These are phyloP conservation scores for Sminthurinus aureus DNA, from an alignment of 2,888 invertebrate species.

Conservation along the genomic window DNA sequence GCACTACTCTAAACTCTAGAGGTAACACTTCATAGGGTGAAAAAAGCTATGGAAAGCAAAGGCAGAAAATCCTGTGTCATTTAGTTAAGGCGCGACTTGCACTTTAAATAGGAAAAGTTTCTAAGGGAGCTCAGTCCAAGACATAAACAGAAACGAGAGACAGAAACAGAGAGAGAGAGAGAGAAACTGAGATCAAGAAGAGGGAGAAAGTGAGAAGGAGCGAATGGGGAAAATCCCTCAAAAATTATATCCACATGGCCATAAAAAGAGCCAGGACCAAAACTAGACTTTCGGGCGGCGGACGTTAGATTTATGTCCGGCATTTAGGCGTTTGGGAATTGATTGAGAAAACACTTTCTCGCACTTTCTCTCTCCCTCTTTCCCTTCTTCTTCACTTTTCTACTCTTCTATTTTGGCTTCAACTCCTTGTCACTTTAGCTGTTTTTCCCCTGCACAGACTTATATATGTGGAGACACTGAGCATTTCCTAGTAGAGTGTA, in stretches of 20 bases:
- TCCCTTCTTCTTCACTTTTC: not conserved
- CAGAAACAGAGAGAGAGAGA: too few species aligned
- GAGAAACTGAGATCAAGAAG: not conserved
- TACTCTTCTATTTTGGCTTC: not conserved
- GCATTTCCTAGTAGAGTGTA: too few species aligned
- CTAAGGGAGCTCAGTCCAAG: not conserved
- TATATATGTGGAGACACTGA: too few species aligned
- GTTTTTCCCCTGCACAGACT: not conserved
- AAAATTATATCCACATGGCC: slow-evolving; percentile 49
- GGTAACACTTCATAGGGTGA: not conserved
- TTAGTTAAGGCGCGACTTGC: slow-evolving; percentile 35
- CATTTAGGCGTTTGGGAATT: slow-evolving; percentile 52
- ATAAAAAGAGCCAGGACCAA: slow-evolving; percentile 44
- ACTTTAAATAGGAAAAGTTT: slow-evolving; percentile 52
- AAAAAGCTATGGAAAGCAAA: slow-evolving; percentile 18
- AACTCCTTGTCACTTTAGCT: not conserved
- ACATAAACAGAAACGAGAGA: too few species aligned
- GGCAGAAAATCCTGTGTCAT: slow-evolving; percentile 38
- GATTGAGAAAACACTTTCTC: slow-evolving; percentile 56
- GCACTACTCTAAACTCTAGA: too few species aligned
- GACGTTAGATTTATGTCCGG: slow-evolving; percentile 52
- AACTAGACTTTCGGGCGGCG: slow-evolving; percentile 41
- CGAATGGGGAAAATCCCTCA: slow-evolving; percentile 45
- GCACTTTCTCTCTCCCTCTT: slow-evolving; percentile 12
- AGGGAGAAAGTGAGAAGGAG: slow-evolving; percentile 9